Evolutionary conservation across 2,113 vertebrate genomes (phyloP).

Genomic region (Xyliphius kryptos): DNA sequence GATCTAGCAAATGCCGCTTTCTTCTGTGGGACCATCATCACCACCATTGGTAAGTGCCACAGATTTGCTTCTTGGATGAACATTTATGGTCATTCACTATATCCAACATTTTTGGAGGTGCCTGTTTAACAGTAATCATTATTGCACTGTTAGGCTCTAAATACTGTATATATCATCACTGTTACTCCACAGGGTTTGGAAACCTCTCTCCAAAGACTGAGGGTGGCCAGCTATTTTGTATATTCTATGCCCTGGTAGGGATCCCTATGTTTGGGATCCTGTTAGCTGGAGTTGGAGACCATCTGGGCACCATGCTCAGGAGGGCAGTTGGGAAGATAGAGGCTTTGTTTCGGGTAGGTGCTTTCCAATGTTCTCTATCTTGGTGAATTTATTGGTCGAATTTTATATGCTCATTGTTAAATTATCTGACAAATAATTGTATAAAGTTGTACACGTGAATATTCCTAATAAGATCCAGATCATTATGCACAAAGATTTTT

Average conservation of each 20-base stretch:
- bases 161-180: too few relatives aligned
- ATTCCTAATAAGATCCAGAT: too few relatives aligned
- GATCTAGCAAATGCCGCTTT: slow-evolving; percentile 77
- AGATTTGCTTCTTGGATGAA: neutral
- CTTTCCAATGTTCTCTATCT: too few relatives aligned
- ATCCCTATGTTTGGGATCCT: slow-evolving; percentile 89
- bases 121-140: too few relatives aligned
- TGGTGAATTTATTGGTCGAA: too few relatives aligned
- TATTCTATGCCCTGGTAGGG: slow-evolving; percentile 83
- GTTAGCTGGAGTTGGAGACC: slow-evolving; percentile 82
- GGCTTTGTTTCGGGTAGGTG: slow-evolving; percentile 77
- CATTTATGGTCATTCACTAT: neutral
- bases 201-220: slow-evolving; percentile 75
- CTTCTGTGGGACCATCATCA: slow-evolving; percentile 89
- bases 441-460: too few relatives aligned
- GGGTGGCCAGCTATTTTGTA: slow-evolving; percentile 77
- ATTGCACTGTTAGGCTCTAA: too few relatives aligned
- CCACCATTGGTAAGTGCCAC: slow-evolving; percentile 73
- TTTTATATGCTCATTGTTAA: too few relatives aligned
- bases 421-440: too few relatives aligned
- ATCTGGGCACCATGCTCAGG: slow-evolving; percentile 77
- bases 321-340: slow-evolving; percentile 79
- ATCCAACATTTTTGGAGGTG: neutral
- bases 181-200: slow-evolving; percentile 87
- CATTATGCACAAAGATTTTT: too few relatives aligned